phyloP scores from a whole-genome alignment of 2,888 invertebrate genomes.

The Penaeus monodon region DNA sequence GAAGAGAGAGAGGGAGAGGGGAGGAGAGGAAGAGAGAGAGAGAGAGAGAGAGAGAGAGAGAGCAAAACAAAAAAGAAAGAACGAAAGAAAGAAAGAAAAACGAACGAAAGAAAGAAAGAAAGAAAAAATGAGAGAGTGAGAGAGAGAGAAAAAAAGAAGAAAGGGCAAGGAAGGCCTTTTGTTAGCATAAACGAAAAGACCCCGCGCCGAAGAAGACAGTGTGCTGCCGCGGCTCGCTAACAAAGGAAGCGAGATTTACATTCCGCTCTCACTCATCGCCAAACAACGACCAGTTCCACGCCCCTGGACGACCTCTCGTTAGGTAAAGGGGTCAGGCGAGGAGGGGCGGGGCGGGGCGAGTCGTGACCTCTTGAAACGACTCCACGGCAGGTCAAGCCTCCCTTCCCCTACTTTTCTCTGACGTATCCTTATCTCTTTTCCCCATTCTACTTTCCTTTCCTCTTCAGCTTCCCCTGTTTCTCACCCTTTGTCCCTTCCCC shows the following conservation, averaged over 20 bases:
- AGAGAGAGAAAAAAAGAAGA: not conserved
- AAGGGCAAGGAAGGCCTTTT: not conserved
- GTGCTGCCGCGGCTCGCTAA: not conserved
- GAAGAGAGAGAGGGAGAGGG: not conserved
- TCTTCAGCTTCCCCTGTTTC: too few species aligned
- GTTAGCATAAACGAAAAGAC: not conserved
- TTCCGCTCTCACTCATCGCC: not conserved
- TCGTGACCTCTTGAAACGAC: too few species aligned
- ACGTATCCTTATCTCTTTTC: too few species aligned
- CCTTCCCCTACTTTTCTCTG: too few species aligned
- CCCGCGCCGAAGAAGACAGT: not conserved
- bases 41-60: not conserved
- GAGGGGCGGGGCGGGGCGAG: too few species aligned
- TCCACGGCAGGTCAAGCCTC: too few species aligned
- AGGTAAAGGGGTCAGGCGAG: too few species aligned
- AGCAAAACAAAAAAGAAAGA: too few species aligned
- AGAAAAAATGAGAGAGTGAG: not conserved
- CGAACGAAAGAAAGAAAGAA: not conserved
- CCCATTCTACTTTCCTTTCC: too few species aligned
- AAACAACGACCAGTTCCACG: not conserved
- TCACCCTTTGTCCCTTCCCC: too few species aligned
- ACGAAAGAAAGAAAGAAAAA: too few species aligned
- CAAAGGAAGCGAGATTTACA: constrained; percentile 1
- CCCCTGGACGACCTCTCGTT: too few species aligned
- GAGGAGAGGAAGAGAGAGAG: not conserved